Evolutionary conservation across 2,888 invertebrate genomes (phyloP).

Genomic region (Epistrophella euchroma): DNA sequence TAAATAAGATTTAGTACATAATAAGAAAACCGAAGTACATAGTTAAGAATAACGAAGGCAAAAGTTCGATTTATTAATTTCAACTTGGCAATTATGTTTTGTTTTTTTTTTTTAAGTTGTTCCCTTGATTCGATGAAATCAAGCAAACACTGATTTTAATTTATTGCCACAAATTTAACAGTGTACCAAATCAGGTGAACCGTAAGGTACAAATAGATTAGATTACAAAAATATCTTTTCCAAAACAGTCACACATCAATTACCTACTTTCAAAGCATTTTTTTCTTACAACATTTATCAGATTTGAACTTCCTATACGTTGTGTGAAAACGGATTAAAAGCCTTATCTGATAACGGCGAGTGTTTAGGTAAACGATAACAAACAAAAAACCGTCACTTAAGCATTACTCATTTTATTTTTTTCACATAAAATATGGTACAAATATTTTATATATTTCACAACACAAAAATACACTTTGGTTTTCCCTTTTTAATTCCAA

Average conservation of each 20-base stretch:
- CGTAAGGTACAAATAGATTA: not conserved
- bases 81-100: too few species aligned
- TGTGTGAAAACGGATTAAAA: constrained; percentile 2
- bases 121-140: too few species aligned
- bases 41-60: too few species aligned
- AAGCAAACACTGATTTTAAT: too few species aligned
- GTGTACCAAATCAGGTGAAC: not conserved
- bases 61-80: too few species aligned
- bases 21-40: too few species aligned
- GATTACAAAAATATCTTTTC: not conserved
- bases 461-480: constrained; percentile 13
- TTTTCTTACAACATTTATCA: not conserved
- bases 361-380: not conserved
- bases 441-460: not conserved
- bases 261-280: not conserved
- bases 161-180: not conserved
- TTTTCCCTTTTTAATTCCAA: not conserved
- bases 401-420: constrained; percentile 6
- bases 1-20: too few species aligned
- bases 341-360: constrained; percentile 6
- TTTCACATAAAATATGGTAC: not conserved
- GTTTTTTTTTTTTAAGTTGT: too few species aligned
- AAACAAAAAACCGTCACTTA: not conserved
- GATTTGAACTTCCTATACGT: not conserved
- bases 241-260: not conserved